These are phyloP conservation scores for Neomorphus geoffroyi DNA, from an alignment of 2,797 vertebrate species.

Conservation along the genomic window DNA sequence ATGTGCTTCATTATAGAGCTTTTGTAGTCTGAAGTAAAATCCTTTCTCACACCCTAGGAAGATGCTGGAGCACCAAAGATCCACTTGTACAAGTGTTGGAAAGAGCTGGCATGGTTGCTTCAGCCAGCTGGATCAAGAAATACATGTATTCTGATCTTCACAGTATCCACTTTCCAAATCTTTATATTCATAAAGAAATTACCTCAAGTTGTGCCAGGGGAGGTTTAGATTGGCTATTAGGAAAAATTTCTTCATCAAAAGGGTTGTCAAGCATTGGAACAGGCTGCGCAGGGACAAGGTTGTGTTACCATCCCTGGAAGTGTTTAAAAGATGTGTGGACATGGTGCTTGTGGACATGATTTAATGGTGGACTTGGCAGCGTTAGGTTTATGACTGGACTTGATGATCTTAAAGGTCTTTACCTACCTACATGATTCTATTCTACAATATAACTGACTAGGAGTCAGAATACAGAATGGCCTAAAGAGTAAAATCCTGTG, in stretches of 20 bases:
- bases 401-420: neutral
- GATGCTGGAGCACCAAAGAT: neutral
- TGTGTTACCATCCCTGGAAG: neutral
- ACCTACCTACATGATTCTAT: neutral
- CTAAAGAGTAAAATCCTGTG: too few species aligned
- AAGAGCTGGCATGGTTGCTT: neutral
- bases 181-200: neutral
- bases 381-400: fast-evolving
- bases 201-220: neutral
- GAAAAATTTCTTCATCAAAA: fast-evolving
- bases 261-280: neutral
- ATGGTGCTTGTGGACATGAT: neutral
- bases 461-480: neutral
- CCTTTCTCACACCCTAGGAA: neutral
- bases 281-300: neutral
- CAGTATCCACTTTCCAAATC: neutral
- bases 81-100: too few species aligned
- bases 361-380: neutral
- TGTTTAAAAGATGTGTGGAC: fast-evolving
- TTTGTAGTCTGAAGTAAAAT: neutral
- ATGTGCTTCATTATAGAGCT: neutral
- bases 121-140: neutral
- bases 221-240: neutral
- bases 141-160: fast-evolving
- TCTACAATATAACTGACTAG: neutral